Evolutionary conservation across 2,888 invertebrate species (phyloP).

Genomic region (Agrochola lota): DNA sequence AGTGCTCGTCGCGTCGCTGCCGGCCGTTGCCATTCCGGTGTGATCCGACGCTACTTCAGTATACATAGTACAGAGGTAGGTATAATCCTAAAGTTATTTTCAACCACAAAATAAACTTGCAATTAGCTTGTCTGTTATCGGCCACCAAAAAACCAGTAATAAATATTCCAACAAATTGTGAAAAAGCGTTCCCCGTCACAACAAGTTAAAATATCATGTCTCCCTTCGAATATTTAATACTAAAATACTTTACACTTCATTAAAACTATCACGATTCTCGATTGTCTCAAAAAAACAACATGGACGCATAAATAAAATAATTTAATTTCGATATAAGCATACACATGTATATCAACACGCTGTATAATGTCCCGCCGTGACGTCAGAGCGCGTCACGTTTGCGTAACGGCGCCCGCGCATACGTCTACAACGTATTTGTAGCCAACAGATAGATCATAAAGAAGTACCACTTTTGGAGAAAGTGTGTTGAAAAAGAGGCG

Average conservation of each 20-base stretch:
- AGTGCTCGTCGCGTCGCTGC: too few relatives aligned
- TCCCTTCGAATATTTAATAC: constrained; percentile 15
- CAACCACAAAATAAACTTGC: not conserved
- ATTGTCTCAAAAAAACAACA: constrained; percentile 27
- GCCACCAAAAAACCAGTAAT: constrained; percentile 2
- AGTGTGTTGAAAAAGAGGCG: accelerated
- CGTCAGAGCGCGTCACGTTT: constrained; percentile 84
- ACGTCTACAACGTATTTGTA: constrained; percentile 60
- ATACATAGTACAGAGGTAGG: not conserved
- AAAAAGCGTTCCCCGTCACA: constrained; percentile 22
- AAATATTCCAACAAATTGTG: constrained; percentile 13
- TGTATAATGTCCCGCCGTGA: constrained; percentile 71
- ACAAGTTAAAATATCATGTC: constrained; percentile 25
- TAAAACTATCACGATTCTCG: constrained; percentile 30
- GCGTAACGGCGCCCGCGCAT: constrained; percentile 78
- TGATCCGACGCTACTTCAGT: too few relatives aligned
- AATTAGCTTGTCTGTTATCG: constrained; percentile 14
- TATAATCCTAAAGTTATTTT: not conserved
- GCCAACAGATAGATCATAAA: constrained; percentile 27
- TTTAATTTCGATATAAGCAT: constrained; percentile 48
- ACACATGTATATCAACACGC: constrained; percentile 58
- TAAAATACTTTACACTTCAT: constrained; percentile 46
- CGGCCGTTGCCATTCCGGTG: too few relatives aligned
- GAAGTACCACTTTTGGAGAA: constrained; percentile 35
- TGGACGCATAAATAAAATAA: constrained; percentile 51